Base-by-base conservation (phyloP, 2,113 vertebrate species). In the Chloropsis hardwickii region DNA sequence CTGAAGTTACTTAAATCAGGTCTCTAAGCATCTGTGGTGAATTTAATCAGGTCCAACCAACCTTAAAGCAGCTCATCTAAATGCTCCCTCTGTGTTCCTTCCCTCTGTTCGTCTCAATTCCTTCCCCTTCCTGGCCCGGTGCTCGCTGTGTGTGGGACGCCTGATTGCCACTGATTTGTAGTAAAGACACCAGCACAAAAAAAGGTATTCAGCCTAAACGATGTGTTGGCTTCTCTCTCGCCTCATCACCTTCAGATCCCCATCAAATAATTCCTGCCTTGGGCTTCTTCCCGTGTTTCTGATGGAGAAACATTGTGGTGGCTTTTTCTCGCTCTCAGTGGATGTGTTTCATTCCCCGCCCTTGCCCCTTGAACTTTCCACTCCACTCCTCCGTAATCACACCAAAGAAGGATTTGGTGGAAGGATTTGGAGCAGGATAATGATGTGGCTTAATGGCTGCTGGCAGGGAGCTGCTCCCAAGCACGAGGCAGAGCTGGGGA, bases 21-120 rank as follows among this genome's bases (percentile, higher is more conserved):
- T 96, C 94, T 97, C 85, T 66, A 83, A 93, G 92, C 88, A 94
- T 95, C 94, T 94, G 92, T 93, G 82, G 95, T 96, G 92, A 96
- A 95, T 96, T 96, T 96, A 96, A 94, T 97, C 94, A 96, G 88
- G 94, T 90, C 82, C 94, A 95, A 84, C 88, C 88, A 95, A 81
- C 91, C 95, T 83, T 88, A 92, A 94, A 97, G 86, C 88, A 95
- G 74, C 94, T 97, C 92, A 95, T 94, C 86, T 93, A 88, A 94
- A 94, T 86, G 86, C 91, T 96, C 94, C 86, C 88, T 74, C 80
- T 90, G 92, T 94, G 76, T 93, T 95, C 79, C 76, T 90, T 88
- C 86, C 66, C 71, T 82, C 29, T 0, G 27, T 80, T 80, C 10
- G 12, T 67, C 79, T 94, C 76, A 44, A 70, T 92, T 86, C 58